Evolutionary conservation across 2,888 invertebrate genomes (phyloP).

Genomic region (Dendrolimus pini): DNA sequence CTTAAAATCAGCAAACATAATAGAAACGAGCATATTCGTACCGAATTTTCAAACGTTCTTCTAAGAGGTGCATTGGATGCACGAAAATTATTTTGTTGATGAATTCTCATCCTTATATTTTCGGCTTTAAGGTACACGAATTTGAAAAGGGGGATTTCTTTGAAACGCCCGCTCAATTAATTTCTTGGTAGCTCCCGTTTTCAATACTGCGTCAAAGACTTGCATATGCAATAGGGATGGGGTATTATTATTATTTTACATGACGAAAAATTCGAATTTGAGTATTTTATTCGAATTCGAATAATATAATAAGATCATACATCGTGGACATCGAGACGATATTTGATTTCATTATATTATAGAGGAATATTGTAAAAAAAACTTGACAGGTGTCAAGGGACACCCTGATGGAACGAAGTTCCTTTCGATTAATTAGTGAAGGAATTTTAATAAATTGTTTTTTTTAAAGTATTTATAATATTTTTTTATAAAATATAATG

Average conservation of each 20-base stretch:
- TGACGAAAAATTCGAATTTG: too few relatives aligned
- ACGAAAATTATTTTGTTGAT: not conserved
- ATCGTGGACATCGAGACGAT: too few relatives aligned
- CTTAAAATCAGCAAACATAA: not conserved
- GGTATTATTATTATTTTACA: not conserved
- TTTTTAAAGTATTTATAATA: too few relatives aligned
- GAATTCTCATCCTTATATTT: not conserved
- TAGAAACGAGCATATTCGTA: not conserved
- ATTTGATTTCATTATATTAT: too few relatives aligned
- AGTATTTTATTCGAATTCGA: too few relatives aligned
- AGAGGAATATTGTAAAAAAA: too few relatives aligned
- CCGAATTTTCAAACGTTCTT: not conserved
- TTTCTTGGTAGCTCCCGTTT: conserved; percentile 34
- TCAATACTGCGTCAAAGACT: conserved; percentile 34
- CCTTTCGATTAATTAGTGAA: too few relatives aligned
- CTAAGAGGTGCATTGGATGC: not conserved
- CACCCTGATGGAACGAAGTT: too few relatives aligned
- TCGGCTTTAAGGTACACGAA: conserved; percentile 11
- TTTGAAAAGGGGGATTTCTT: conserved; percentile 19
- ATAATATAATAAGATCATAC: too few relatives aligned
- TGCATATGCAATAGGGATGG: conserved; percentile 15
- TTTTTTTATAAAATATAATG: too few relatives aligned
- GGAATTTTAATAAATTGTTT: too few relatives aligned
- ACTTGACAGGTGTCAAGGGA: too few relatives aligned
- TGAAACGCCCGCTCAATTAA: conserved; percentile 44